phyloP scores from a whole-genome alignment of 2,888 invertebrate genomes.

The Dysmachus trigonus region DNA sequence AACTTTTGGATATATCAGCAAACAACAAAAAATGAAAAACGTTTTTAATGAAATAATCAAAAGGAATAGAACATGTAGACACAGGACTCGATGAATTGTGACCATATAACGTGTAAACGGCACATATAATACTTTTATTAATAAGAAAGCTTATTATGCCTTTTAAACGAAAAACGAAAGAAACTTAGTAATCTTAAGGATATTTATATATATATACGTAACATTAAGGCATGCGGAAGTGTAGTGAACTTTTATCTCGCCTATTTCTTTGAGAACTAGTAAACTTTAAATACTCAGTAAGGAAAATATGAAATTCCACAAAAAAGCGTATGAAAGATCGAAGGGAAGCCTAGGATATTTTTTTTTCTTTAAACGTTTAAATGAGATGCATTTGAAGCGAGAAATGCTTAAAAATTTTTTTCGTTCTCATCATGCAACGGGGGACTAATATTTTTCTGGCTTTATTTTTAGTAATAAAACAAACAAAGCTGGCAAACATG shows the following conservation, averaged over 20 bases:
- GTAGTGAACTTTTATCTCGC: conserved; percentile 7
- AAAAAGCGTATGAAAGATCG: conserved; percentile 28
- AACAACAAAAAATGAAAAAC: conserved; percentile 20
- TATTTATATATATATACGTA: conserved; percentile 2
- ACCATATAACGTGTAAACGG: conserved; percentile 30
- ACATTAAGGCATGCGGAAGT: conserved; percentile 32
- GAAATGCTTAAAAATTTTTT: not conserved
- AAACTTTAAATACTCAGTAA: conserved; percentile 5
- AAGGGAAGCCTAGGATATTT: conserved; percentile 15
- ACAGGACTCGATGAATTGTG: conserved; percentile 40
- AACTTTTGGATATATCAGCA: conserved; percentile 20
- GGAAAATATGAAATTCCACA: conserved; percentile 9
- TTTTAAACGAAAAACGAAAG: conserved; percentile 14
- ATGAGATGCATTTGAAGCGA: conserved; percentile 34
- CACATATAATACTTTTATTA: conserved; percentile 19
- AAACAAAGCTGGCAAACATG: conserved; percentile 37
- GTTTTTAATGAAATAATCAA: conserved; percentile 16
- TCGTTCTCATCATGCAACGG: conserved; percentile 12
- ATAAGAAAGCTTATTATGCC: conserved; percentile 10
- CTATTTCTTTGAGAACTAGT: conserved; percentile 19
- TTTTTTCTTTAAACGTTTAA: conserved; percentile 1
- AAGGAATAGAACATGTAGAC: conserved; percentile 24
- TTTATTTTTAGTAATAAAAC: conserved; percentile 22
- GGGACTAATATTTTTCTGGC: conserved; percentile 13
- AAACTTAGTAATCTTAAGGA: conserved; percentile 13